Conservation (phyloP, 2,888 invertebrate species). For the Timandra comae region DNA sequence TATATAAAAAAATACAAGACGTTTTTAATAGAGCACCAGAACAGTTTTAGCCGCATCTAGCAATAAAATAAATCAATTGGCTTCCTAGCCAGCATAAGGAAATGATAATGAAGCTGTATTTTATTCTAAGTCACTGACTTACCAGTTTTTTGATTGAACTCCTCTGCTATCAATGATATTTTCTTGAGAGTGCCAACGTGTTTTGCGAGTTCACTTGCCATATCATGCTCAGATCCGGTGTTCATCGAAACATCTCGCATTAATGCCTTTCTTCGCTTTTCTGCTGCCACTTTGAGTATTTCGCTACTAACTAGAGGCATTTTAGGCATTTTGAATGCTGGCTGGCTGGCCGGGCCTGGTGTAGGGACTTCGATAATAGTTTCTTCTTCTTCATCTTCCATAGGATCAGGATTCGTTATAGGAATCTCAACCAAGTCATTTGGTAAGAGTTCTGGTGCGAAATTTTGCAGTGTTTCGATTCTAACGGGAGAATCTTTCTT, state of each 20-base stretch:
- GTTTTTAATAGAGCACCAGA: no score
- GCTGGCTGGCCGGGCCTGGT: slow-evolving; percentile 10
- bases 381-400: slow-evolving; percentile 12
- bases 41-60: no score
- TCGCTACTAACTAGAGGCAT: slow-evolving; percentile 61
- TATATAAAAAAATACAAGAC: no score
- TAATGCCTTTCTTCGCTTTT: slow-evolving; percentile 26
- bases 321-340: slow-evolving; percentile 51
- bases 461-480: slow-evolving; percentile 46
- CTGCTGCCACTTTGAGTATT: slow-evolving; percentile 40
- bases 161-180: slow-evolving; percentile 68
- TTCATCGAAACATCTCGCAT: slow-evolving; percentile 50
- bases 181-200: slow-evolving; percentile 56
- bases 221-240: slow-evolving; percentile 48
- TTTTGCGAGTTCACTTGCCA: slow-evolving; percentile 56
- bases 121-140: no score
- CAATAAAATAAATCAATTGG: no score
- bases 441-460: slow-evolving; percentile 53
- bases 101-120: no score
- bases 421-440: slow-evolving; percentile 39
- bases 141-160: slow-evolving; percentile 70
- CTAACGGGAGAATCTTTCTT: slow-evolving; percentile 42
- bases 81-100: no score
- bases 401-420: slow-evolving; percentile 7
- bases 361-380: slow-evolving; percentile 17